Evolutionary conservation across 2,113 vertebrate species (phyloP).

Genomic region (Dasyornis broadbenti): DNA sequence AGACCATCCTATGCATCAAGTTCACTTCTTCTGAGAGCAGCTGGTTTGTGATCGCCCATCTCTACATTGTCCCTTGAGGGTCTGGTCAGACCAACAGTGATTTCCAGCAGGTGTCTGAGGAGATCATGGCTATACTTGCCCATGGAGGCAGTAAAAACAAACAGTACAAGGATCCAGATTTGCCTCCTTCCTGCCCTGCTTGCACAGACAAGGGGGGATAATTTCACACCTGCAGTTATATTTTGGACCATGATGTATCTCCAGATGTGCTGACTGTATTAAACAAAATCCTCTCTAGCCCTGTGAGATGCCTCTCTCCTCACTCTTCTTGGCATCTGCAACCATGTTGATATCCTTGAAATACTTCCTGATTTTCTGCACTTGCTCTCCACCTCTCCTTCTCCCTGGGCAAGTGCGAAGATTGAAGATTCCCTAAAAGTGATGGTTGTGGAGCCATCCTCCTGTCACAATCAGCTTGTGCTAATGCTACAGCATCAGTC

Average conservation of each 20-base stretch:
- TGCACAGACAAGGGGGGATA: not conserved
- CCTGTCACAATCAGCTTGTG: not conserved
- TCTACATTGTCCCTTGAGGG: not conserved
- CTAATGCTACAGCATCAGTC: too few species aligned
- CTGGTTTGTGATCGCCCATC: not conserved
- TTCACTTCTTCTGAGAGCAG: not conserved
- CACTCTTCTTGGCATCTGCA: not conserved
- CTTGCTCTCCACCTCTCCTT: not conserved
- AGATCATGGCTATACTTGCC: not conserved
- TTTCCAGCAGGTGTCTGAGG: not conserved
- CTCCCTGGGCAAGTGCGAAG: not conserved
- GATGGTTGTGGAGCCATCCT: rapidly evolving
- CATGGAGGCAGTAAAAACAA: not conserved
- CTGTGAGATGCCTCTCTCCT: not conserved
- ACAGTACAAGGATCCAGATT: not conserved
- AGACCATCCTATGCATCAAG: rapidly evolving
- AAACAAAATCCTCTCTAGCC: not conserved
- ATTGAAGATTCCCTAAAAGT: not conserved
- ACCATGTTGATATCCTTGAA: not conserved
- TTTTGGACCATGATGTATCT: not conserved
- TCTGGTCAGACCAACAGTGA: not conserved
- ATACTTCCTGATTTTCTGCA: not conserved
- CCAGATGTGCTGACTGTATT: not conserved
- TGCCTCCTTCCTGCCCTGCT: not conserved
- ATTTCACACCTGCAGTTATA: not conserved